Base-by-base conservation (phyloP, 2,888 invertebrate species). In the Epsilonema sp. region DNA sequence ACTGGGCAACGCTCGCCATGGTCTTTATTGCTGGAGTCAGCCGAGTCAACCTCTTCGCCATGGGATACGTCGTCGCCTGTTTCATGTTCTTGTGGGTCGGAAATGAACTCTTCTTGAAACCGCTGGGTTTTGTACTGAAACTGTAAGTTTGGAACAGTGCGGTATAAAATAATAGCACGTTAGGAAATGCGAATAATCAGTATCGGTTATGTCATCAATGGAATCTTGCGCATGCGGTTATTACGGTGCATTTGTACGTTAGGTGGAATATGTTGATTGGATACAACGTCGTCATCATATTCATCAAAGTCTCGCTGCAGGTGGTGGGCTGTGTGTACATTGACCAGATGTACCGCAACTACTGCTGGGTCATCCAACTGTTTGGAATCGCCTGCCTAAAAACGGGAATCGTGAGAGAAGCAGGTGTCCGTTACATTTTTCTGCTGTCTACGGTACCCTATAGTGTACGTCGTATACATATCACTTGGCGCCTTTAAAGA, bases 71-170 rank as follows among this genome's bases (percentile, higher is more conserved):
- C 16, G 76, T 90, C 48, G 87, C 89, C 2, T 84, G 89, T 1
- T 97, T 94, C 67, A 75, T 85, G 54, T 92, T 94, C 68, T 74
- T 97, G 37, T 97, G 94, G 94, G 85, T 85, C 69, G 94, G 94
- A 37, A 84, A 87, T 21, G 90, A 92, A 63, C 81, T 92, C 64
- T 89, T 92, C 64, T 72, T 90, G 42, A 75, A 83, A 53, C 89
- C 90, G 0, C 79, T 87, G 47, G 37, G 20, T 1, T 36, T 48
- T 36, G 50, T 36, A 16, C 26, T 49, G 16, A 39, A 47, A 31
- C 46, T 57, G 48, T 54, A 36, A 36, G 47, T 51, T n/a, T n/a
- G n/a, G n/a, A n/a, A n/a, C n/a, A n/a, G n/a, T n/a, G n/a, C n/a
- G n/a, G n/a, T n/a, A n/a, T n/a, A n/a, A n/a, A n/a, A n/a, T n/a